These are phyloP conservation scores for Pharmacophagus antenor DNA, from an alignment of 2,888 invertebrate species.

Conservation along the genomic window DNA sequence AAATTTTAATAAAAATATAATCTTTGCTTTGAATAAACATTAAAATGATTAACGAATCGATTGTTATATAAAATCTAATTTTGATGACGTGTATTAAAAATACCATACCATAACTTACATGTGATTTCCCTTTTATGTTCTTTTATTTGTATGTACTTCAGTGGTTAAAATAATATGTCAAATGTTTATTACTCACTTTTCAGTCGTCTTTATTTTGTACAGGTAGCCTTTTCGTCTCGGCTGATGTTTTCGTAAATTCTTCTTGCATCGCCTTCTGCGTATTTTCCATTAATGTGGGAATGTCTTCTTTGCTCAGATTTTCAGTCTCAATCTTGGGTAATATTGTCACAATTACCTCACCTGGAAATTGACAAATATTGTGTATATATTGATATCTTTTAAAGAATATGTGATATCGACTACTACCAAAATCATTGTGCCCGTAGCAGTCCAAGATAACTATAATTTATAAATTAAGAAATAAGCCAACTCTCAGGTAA, in stretches of 20 bases:
- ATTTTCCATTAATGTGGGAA: conserved; percentile 83
- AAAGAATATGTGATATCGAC: too few relatives aligned
- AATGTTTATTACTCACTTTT: conserved; percentile 19
- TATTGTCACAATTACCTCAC: conserved; percentile 86
- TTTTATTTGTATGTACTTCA: background rate
- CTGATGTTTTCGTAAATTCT: conserved; percentile 69
- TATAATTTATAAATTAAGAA: too few relatives aligned
- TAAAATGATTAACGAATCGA: too few relatives aligned
- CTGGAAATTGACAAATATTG: conserved; percentile 53
- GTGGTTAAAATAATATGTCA: background rate
- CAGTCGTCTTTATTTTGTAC: conserved; percentile 21
- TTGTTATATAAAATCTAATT: too few relatives aligned
- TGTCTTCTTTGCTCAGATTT: conserved; percentile 82
- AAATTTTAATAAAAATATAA: too few relatives aligned
- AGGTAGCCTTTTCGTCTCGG: conserved; percentile 49
- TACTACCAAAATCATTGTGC: too few relatives aligned
- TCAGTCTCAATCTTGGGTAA: conserved; percentile 86
- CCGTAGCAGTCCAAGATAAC: too few relatives aligned
- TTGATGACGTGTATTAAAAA: too few relatives aligned
- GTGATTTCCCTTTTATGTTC: too few relatives aligned
- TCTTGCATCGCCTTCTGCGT: conserved; percentile 85
- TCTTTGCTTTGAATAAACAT: too few relatives aligned
- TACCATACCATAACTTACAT: too few relatives aligned
- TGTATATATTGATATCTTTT: background rate
- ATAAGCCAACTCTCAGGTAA: too few relatives aligned